These are phyloP conservation scores for Hapalemur alaotrensis DNA, from an alignment of 2,797 vertebrate species.

Conservation along the genomic window DNA sequence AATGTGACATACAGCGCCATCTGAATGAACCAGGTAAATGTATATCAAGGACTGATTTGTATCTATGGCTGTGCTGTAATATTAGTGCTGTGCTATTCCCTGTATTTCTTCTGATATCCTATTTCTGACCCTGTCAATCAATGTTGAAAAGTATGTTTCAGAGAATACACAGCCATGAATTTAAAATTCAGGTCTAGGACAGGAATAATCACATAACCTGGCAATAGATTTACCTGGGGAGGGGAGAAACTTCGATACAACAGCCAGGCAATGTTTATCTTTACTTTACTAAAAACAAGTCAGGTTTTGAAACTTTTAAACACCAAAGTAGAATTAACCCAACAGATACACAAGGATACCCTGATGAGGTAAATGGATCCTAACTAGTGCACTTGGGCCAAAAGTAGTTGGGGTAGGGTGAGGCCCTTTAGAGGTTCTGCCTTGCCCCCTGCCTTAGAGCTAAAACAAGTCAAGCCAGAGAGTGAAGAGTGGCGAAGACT, in stretches of 20 bases:
- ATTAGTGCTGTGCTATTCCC: not conserved
- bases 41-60: not conserved
- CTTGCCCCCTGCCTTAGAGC: not conserved
- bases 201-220: slow-evolving; percentile 20
- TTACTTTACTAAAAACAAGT: slow-evolving; percentile 26
- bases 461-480: not conserved
- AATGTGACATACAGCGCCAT: not conserved
- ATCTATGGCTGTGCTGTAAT: not conserved
- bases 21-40: not conserved
- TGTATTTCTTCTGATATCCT: not conserved
- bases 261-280: not conserved
- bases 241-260: not conserved
- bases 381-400: not conserved
- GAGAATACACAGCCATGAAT: not conserved
- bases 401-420: not conserved
- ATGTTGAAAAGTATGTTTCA: slow-evolving; percentile 3
- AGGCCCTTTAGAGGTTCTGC: not conserved
- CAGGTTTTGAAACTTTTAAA: slow-evolving; percentile 48
- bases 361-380: not conserved
- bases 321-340: not conserved
- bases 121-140: slow-evolving; percentile 17
- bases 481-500: not conserved
- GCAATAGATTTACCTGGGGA: not conserved
- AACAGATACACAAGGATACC: not conserved
- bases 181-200: slow-evolving; percentile 17